Evolutionary conservation across 2,888 invertebrate species (phyloP).

Genomic region (Coelopa pilipes): DNA sequence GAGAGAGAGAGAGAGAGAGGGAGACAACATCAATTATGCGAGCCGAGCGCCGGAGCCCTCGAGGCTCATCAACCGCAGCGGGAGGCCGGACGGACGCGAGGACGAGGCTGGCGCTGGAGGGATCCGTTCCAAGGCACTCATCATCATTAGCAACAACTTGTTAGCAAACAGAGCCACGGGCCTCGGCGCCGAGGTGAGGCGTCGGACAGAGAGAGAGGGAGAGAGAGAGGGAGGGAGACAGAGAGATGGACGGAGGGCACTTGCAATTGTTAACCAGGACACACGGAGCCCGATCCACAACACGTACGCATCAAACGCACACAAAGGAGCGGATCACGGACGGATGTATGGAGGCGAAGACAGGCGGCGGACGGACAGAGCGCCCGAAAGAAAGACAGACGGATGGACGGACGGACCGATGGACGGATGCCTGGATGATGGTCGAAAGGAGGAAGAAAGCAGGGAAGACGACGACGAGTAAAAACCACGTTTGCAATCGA

Average conservation of each 20-base stretch:
- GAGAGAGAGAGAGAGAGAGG: neutral
- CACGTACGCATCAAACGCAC: constrained; percentile 57
- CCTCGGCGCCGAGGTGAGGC: too few species aligned
- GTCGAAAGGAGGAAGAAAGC: neutral
- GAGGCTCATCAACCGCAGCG: constrained; percentile 10
- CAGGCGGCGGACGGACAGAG: too few species aligned
- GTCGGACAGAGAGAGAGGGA: too few species aligned
- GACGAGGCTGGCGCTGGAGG: too few species aligned
- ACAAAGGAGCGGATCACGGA: constrained; percentile 15
- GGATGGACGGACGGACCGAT: too few species aligned
- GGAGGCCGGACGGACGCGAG: neutral
- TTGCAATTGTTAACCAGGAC: constrained; percentile 21
- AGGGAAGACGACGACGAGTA: neutral
- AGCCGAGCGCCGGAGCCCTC: constrained; percentile 2
- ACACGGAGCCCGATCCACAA: constrained; percentile 35
- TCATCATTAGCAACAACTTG: constrained; percentile 34
- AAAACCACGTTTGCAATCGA: constrained; percentile 16
- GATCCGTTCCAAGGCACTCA: constrained; percentile 3
- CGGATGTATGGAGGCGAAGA: neutral
- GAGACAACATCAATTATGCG: neutral
- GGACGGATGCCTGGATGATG: too few species aligned
- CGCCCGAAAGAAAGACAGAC: too few species aligned
- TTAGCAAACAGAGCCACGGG: neutral
- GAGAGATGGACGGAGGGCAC: neutral
- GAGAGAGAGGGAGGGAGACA: too few species aligned